Percentiles rank a stretch among this genome's conserved stretches.
Conservation (phyloP, 2,113 vertebrate genomes). For the Pyrgilauda ruficollis region DNA sequence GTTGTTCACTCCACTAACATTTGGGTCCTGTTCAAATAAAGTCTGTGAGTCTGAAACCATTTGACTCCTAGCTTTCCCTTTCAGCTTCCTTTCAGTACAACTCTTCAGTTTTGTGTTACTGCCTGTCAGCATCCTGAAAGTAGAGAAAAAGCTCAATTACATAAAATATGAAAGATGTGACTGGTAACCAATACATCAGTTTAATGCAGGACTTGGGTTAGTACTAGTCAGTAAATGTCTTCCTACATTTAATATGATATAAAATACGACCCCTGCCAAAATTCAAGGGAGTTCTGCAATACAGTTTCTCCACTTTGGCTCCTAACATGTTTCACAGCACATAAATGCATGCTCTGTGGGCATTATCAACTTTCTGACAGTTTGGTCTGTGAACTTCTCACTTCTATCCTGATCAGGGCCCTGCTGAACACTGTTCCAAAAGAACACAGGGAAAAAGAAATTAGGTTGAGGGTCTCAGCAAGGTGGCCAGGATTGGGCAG, state of each 20-base stretch:
- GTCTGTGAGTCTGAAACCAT: background rate
- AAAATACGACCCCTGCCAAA: background rate
- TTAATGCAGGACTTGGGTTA: background rate
- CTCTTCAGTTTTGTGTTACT: background rate
- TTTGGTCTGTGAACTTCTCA: background rate
- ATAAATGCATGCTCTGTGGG: background rate
- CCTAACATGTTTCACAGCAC: slow-evolving; percentile 16
- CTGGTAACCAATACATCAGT: background rate
- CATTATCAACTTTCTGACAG: slow-evolving; percentile 7
- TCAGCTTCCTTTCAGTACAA: background rate
- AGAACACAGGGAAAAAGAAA: background rate
- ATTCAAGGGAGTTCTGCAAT: background rate
- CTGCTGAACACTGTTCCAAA: background rate
- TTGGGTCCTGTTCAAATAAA: background rate
- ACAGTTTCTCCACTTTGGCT: background rate
- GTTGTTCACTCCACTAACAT: background rate
- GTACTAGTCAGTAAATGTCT: slow-evolving; percentile 3
- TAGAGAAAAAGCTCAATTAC: background rate
- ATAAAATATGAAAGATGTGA: background rate
- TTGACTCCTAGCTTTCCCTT: background rate
- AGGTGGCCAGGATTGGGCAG: background rate
- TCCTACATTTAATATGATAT: background rate
- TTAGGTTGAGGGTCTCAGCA: background rate
- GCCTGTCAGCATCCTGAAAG: background rate
- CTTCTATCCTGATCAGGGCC: background rate